These are phyloP conservation scores for Helarctos malayanus DNA, from an alignment of 2,797 vertebrate genomes.

Conservation along the genomic window DNA sequence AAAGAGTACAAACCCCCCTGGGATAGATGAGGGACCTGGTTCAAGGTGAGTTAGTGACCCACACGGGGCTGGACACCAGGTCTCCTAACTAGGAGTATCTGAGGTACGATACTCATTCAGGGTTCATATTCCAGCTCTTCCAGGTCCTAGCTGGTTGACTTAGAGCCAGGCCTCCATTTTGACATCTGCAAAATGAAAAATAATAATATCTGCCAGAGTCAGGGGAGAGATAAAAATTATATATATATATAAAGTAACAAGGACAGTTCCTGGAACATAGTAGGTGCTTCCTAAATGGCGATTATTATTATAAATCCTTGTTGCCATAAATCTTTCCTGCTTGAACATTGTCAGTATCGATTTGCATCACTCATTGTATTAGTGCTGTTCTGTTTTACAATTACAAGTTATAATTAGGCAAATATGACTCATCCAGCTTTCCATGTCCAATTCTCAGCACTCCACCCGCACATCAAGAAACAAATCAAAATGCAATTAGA, in stretches of 20 bases:
- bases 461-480: constrained; percentile 73
- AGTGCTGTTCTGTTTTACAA: constrained; percentile 74
- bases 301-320: neutral
- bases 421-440: constrained; percentile 79
- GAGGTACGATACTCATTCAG: neutral
- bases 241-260: neutral
- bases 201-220: neutral
- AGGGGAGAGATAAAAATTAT: neutral
- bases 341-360: constrained; percentile 44
- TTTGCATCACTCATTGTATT: constrained; percentile 69
- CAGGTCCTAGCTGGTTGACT: neutral
- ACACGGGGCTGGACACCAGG: neutral
- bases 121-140: neutral
- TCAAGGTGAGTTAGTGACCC: neutral
- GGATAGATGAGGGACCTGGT: neutral
- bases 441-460: constrained; percentile 77
- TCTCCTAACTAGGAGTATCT: neutral
- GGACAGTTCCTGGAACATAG: constrained; percentile 24
- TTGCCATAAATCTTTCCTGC: neutral
- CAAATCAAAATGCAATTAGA: constrained; percentile 84
- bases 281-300: constrained; percentile 43
- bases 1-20: neutral
- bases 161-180: neutral
- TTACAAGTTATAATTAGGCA: constrained; percentile 82
- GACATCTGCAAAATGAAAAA: constrained; percentile 41